phyloP scores from a whole-genome alignment of 2,113 vertebrate genomes.

The Eonycteris spelaea region DNA sequence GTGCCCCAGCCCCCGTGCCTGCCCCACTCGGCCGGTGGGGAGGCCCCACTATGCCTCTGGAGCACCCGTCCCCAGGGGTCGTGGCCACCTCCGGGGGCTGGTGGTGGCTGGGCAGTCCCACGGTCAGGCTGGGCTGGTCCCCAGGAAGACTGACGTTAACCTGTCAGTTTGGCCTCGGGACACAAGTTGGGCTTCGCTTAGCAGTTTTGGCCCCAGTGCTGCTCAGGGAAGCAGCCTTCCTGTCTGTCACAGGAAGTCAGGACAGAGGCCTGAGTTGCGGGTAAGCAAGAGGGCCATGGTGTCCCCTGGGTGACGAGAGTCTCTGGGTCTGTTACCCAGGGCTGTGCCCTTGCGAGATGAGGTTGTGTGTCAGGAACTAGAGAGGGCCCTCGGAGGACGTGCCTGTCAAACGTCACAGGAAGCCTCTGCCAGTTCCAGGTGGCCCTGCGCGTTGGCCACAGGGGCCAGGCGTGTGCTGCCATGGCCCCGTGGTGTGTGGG shows the following conservation, averaged over 20 bases:
- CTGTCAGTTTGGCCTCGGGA: background rate
- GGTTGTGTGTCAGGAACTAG: no score
- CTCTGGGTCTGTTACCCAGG: background rate
- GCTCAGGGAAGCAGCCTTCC: background rate
- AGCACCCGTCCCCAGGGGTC: background rate
- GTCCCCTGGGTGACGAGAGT: background rate
- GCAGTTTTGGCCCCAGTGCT: background rate
- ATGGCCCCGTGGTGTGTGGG: background rate
- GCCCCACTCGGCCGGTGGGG: background rate
- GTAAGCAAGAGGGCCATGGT: background rate
- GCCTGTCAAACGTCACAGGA: background rate
- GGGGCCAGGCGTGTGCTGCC: background rate
- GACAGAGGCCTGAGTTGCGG: background rate
- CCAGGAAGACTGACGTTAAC: background rate
- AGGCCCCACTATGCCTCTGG: background rate
- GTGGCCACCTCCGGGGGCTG: background rate
- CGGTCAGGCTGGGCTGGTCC: background rate
- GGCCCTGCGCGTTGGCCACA: background rate
- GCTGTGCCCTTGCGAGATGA: background rate
- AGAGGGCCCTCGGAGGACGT: background rate
- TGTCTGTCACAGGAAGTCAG: background rate
- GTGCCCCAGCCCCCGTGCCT: background rate
- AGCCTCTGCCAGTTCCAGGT: background rate
- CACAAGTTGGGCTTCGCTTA: rapidly evolving
- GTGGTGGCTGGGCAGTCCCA: background rate